Percentiles rank a stretch among this genome's conserved stretches.
Conservation (phyloP, 2,888 invertebrate genomes). For the Agrypnus murinus region DNA sequence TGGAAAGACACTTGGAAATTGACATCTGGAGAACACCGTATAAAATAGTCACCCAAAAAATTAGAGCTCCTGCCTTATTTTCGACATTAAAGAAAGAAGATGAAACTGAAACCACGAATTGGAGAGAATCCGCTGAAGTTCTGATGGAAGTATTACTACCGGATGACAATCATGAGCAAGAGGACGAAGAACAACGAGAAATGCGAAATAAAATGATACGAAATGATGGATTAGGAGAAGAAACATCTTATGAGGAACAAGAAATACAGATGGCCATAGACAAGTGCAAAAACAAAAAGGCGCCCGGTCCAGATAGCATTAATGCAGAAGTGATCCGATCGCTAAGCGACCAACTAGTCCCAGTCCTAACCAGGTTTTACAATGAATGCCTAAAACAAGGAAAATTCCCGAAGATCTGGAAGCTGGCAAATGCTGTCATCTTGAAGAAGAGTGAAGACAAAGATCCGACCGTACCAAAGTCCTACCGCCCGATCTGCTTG, state of each 20-base stretch:
- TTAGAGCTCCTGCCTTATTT: slow-evolving; percentile 17
- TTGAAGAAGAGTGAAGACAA: slow-evolving; percentile 30
- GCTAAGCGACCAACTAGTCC: neutral
- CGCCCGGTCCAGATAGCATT: slow-evolving; percentile 39
- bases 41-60: slow-evolving; percentile 17
- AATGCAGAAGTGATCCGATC: slow-evolving; percentile 22
- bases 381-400: slow-evolving; percentile 46
- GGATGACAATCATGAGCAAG: slow-evolving; percentile 26
- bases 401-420: slow-evolving; percentile 40
- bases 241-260: neutral
- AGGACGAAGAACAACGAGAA: neutral
- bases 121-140: slow-evolving; percentile 35
- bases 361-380: slow-evolving; percentile 22
- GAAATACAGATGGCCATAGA: slow-evolving; percentile 13
- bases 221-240: too few relatives aligned
- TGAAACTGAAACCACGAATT: slow-evolving; percentile 22
- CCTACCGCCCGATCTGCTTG: slow-evolving; percentile 16
- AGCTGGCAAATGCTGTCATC: slow-evolving; percentile 36
- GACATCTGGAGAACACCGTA: slow-evolving; percentile 29
- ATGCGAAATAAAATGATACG: slow-evolving; percentile 11
- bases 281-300: slow-evolving; percentile 13
- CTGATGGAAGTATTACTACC: slow-evolving; percentile 40
- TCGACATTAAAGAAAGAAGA: slow-evolving; percentile 19
- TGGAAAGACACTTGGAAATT: neutral
- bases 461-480: too few relatives aligned